phyloP scores from a whole-genome alignment of 1,140 invertebrate species.

The Glossosoma conforme region DNA sequence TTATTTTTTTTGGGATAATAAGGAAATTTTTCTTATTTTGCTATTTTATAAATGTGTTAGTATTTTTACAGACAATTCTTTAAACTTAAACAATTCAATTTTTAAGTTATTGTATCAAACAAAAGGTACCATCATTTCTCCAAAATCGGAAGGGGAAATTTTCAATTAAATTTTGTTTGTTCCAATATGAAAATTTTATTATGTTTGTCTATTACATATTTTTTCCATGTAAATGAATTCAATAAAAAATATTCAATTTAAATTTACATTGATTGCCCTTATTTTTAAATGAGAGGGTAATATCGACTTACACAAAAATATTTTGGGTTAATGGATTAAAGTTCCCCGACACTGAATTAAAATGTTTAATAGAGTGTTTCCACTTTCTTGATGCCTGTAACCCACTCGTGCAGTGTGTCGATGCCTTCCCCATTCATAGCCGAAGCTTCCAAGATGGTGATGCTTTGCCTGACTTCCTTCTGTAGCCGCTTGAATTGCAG shows the following conservation, averaged over 20 bases:
- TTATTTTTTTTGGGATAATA: no score
- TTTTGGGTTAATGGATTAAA: neutral
- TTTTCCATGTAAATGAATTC: neutral
- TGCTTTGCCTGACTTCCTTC: conserved; percentile 59
- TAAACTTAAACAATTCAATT: no score
- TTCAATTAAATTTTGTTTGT: no score
- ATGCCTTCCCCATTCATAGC: conserved; percentile 66
- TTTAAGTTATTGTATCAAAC: no score
- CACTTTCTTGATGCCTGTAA: conserved; percentile 41
- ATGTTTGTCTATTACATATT: no score
- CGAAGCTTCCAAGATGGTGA: conserved; percentile 66
- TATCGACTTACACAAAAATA: neutral
- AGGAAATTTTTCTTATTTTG: no score
- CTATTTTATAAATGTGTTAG: no score
- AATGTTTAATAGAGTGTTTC: conserved; percentile 16
- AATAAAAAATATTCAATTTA: neutral
- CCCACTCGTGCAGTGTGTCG: conserved; percentile 60
- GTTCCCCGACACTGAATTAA: neutral
- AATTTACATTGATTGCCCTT: neutral
- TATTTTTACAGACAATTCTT: no score
- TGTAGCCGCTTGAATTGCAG: conserved; percentile 62
- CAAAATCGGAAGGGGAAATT: no score
- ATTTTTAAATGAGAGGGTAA: neutral
- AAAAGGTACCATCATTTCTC: no score
- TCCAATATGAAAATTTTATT: no score